Conservation (phyloP, 1,140 invertebrate species). For the Hestina assimilis region DNA sequence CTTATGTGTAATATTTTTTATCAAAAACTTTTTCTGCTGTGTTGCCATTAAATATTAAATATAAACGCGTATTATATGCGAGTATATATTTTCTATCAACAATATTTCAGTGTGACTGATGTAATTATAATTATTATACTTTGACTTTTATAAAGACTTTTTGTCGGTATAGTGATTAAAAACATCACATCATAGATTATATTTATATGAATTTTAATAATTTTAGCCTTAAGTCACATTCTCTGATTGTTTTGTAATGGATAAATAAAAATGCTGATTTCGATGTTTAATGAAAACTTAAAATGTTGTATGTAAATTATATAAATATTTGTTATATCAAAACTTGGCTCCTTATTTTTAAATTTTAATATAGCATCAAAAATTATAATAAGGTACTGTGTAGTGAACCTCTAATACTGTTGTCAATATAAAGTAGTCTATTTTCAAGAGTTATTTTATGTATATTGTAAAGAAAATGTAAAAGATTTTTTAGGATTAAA, state of each 20-base stretch:
- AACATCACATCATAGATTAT: constrained; percentile 24
- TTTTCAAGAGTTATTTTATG: too few species aligned
- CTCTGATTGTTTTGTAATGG: background rate
- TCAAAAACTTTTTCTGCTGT: constrained; percentile 3
- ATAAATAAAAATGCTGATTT: too few species aligned
- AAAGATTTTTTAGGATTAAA: too few species aligned
- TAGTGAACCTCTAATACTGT: too few species aligned
- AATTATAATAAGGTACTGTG: too few species aligned
- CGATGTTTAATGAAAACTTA: too few species aligned
- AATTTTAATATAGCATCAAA: too few species aligned
- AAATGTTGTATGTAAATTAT: too few species aligned
- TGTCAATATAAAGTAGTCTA: too few species aligned
- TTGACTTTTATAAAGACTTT: constrained; percentile 34
- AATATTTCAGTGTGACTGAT: constrained; percentile 5
- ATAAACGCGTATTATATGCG: background rate
- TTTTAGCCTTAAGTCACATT: background rate
- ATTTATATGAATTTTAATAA: background rate
- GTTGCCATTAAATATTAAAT: constrained; percentile 17
- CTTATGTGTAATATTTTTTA: constrained; percentile 8
- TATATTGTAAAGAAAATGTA: too few species aligned
- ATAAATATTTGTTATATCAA: too few species aligned
- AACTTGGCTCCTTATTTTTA: too few species aligned
- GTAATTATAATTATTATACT: constrained; percentile 11
- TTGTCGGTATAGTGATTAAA: constrained; percentile 28
- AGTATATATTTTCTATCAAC: background rate